Conservation (phyloP, 2,888 invertebrate genomes). For the Coronaproctus castanopsis region DNA sequence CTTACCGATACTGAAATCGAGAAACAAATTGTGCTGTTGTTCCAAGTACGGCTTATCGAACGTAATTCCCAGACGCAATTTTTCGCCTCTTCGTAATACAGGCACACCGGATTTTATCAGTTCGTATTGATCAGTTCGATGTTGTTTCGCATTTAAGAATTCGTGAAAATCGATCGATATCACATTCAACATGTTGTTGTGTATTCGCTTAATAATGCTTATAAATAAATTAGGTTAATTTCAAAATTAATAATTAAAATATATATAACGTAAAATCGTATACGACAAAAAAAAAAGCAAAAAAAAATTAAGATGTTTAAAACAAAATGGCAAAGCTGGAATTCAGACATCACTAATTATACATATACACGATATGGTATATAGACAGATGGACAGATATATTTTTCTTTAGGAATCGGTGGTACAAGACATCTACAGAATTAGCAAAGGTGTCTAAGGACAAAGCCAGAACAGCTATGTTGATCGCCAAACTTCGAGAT, state of each 20-base stretch:
- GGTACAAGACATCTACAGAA: too few species aligned
- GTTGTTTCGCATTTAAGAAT: slow-evolving; percentile 35
- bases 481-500: too few species aligned
- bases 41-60: slow-evolving; percentile 41
- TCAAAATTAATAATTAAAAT: neutral
- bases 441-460: too few species aligned
- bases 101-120: slow-evolving; percentile 38
- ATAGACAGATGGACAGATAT: too few species aligned
- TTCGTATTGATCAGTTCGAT: slow-evolving; percentile 44
- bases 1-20: slow-evolving; percentile 45
- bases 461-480: too few species aligned
- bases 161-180: neutral
- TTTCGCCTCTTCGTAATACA: slow-evolving; percentile 44
- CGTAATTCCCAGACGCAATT: slow-evolving; percentile 44
- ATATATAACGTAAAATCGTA: too few species aligned
- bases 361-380: too few species aligned
- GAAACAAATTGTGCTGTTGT: slow-evolving; percentile 37
- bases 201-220: too few species aligned
- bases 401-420: too few species aligned
- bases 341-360: too few species aligned
- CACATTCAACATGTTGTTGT: neutral
- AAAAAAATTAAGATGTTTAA: neutral
- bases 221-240: too few species aligned
- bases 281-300: neutral
- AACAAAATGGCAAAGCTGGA: too few species aligned